Evolutionary conservation across 2,888 invertebrate genomes (phyloP), one percentile per base, ranked within the genome.

Genomic region (Tipula lateralis): DNA sequence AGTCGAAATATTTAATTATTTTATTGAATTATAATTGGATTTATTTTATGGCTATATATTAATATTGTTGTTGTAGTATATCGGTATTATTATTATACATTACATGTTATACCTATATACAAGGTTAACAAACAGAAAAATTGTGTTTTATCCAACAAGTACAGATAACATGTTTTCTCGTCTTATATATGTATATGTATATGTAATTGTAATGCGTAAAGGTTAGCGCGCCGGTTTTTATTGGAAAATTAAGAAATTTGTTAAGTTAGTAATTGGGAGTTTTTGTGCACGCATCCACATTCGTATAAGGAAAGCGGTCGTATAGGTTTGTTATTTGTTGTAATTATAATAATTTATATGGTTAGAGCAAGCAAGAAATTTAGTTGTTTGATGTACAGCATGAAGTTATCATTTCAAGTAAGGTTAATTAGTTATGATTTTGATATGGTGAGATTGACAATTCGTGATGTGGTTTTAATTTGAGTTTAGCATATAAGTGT

Each of bases 171-270:
- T 66, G 66, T 66, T 66, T 66, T 66, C 66, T 66, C 16, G 44
- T 44, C n/a, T 44, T 44, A 5, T 44, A 16, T 44, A 44, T 39
- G n/a, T n/a, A n/a, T 44, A 44, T 44, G 24, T n/a, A n/a, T 66
- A 24, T 12, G 19, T 66, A 66, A 66, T 66, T 66, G 66, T 66
- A 66, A 66, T 66, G 66, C 66, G 66, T 24, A 66, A 66, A 66
- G 24, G 24, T 66, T 66, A 24, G 19, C 66, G 66, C 66, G 66
- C 66, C 24, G 19, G 66, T 24, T 66, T 50, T 66, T 66, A 66
- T 66, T 66, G 66, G 66, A 24, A 66, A 66, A 66, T 66, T 66
- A 66, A 66, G 66, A 66, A 66, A 66, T 66, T 66, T 66, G 66
- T 66, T 66, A 66, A 24, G 24, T 66, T 66, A 66, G 66, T 66